Conservation (phyloP, 2,113 vertebrate species). For the Verasper variegatus region DNA sequence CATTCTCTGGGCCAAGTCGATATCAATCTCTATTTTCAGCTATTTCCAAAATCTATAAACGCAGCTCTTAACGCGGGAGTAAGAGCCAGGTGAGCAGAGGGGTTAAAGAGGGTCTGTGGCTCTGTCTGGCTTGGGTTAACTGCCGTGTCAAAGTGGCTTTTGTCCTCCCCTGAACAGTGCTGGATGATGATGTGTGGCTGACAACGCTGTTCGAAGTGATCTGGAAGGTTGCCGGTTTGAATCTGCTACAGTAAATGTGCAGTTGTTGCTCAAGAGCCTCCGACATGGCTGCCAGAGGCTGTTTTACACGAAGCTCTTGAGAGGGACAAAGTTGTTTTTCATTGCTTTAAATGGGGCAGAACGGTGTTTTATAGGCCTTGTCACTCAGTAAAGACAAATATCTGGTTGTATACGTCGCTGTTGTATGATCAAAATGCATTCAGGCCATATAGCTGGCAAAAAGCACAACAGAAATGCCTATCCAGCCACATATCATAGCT, state of each 20-base stretch:
- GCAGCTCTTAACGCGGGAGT: conserved; percentile 46
- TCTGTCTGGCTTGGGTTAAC: conserved; percentile 52
- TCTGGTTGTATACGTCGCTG: conserved; percentile 41
- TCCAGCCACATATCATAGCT: conserved; percentile 75
- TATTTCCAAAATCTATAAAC: conserved; percentile 58
- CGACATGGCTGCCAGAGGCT: no score
- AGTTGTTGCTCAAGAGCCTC: no score
- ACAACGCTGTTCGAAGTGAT: conserved; percentile 18
- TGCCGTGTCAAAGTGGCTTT: conserved; percentile 51
- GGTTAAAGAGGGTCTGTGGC: conserved; percentile 41
- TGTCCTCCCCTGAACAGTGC: conserved; percentile 21
- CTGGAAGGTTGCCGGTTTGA: conserved; percentile 42
- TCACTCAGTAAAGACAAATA: conserved; percentile 47
- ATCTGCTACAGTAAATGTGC: conserved; percentile 6
- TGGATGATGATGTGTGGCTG: not conserved
- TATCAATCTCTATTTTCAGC: conserved; percentile 61
- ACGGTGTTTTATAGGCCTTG: conserved; percentile 23
- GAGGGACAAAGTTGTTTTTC: conserved; percentile 9
- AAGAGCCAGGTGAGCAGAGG: conserved; percentile 34
- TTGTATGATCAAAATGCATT: conserved; percentile 50
- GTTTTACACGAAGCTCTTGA: conserved; percentile 25
- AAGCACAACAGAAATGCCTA: conserved; percentile 59
- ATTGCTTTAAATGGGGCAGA: conserved; percentile 8
- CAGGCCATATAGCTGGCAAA: conserved; percentile 51
- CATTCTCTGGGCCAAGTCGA: conserved; percentile 43